A percentile compares a stretch with the other conserved stretches of the same genome.
Evolutionary conservation across 2,888 invertebrate genomes (phyloP).

Genomic region (Lissocephala sabroskyi): DNA sequence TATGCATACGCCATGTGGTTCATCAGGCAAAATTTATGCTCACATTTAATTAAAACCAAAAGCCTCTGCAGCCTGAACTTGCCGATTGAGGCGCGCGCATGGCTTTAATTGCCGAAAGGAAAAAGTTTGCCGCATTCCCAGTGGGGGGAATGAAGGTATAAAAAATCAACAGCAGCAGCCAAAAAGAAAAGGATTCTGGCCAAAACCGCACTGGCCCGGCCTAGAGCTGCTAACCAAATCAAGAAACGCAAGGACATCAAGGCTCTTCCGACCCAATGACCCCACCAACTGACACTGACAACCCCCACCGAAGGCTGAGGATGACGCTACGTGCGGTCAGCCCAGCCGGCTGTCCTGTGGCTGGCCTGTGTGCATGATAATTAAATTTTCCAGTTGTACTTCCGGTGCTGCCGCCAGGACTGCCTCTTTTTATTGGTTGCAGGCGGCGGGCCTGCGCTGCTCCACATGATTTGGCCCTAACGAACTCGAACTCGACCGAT

Average conservation of each 20-base stretch:
- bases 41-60: slow-evolving; percentile 46
- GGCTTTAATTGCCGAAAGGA: slow-evolving; percentile 51
- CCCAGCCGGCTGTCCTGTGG: no score
- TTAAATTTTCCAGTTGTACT: slow-evolving; percentile 53
- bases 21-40: slow-evolving; percentile 11
- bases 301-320: no score
- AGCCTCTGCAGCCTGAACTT: slow-evolving; percentile 26
- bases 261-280: slow-evolving; percentile 1
- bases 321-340: no score
- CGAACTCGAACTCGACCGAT: slow-evolving; percentile 23
- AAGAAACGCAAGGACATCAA: neutral
- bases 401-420: no score
- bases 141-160: slow-evolving; percentile 5
- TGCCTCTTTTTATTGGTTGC: no score
- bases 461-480: slow-evolving; percentile 45
- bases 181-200: no score
- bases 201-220: no score
- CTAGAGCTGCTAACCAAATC: neutral
- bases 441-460: no score
- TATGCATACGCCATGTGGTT: slow-evolving; percentile 40
- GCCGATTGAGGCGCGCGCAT: slow-evolving; percentile 29
- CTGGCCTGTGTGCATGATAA: slow-evolving; percentile 42
- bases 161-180: neutral
- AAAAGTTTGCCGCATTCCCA: no score
- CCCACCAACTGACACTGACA: slow-evolving; percentile 45